Base-by-base conservation (phyloP, 2,113 vertebrate species). In the Sinosuthora webbiana region DNA sequence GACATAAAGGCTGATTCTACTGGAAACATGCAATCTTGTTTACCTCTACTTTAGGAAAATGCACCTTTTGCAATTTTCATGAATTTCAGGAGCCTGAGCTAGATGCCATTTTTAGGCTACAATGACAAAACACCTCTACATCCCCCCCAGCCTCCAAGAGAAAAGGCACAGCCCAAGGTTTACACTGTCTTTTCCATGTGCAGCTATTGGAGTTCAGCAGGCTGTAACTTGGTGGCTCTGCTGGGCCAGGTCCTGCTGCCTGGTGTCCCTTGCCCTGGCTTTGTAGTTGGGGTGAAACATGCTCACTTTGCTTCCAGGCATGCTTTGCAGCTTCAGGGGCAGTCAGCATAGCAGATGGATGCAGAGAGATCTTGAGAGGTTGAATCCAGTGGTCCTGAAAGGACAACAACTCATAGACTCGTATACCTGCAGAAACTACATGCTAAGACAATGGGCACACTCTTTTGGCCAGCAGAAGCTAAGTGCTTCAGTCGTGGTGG, bases 331-430 rank as follows among this genome's bases (percentile, higher is more conserved):
- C 98, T 83, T 98, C 98, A 83, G 98, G 98, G 5, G 98, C 98
- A 35, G 97, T 97, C 41, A 99, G 94, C 98, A 99, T 98, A 68
- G 99, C 98, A 78, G 98, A 98, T 13, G 98, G 99, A 81, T 99
- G 98, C 96, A 98, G 93, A 71, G 98, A 99, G 30, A 98, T 96
- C 39, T 93, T 98, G 80, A 98, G 97, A 63, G 98, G 96, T 25
- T 97, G 97, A 87, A 88, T 87, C 47, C 42, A 89, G 60, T 78
- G 57, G 53, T 89, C 87, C 96, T 98, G 90, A 22, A 97, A 97
- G 57, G 45, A 57, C 59, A 94, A 44, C 5, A 88, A 31, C 24
- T 69, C 17, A 53, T 1, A 71, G 25, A 70, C 73, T 35, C 8
- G 1, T 56, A 63, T 21, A 33, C n/a, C 23, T 60, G 35, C 67